Conservation (phyloP, 2,113 vertebrate genomes). For the Macquaria ambigua region DNA sequence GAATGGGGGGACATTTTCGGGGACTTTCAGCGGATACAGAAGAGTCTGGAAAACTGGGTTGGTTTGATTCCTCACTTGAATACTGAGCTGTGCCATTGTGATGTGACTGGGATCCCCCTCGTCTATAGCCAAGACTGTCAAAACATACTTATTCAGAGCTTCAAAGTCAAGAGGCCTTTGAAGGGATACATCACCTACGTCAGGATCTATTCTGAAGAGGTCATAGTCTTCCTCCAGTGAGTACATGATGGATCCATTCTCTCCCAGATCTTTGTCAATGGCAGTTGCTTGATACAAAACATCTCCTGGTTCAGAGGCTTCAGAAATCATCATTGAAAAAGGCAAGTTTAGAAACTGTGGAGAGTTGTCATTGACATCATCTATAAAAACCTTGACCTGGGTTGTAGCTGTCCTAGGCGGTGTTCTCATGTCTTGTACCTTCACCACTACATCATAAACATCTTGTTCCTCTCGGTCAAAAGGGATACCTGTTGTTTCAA, state of each 20-base stretch:
- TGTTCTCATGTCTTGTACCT: slow-evolving; percentile 88
- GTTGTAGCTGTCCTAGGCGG: slow-evolving; percentile 89
- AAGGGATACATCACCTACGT: slow-evolving; percentile 93
- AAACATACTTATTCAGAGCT: slow-evolving; percentile 90
- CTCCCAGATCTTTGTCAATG: slow-evolving; percentile 89
- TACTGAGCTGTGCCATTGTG: slow-evolving; percentile 86
- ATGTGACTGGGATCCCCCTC: slow-evolving; percentile 87
- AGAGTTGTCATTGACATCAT: slow-evolving; percentile 93
- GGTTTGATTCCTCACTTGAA: slow-evolving; percentile 93
- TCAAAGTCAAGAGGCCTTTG: slow-evolving; percentile 93
- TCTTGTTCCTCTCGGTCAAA: slow-evolving; percentile 92
- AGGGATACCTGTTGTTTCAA: slow-evolving; percentile 89
- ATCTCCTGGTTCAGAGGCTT: slow-evolving; percentile 92
- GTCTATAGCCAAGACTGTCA: slow-evolving; percentile 90
- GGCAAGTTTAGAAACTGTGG: slow-evolving; percentile 92
- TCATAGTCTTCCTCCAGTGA: slow-evolving; percentile 90
- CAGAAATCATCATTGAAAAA: slow-evolving; percentile 89
- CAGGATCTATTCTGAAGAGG: slow-evolving; percentile 93
- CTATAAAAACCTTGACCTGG: slow-evolving; percentile 89
- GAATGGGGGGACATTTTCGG: slow-evolving; percentile 92
- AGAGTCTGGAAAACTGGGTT: slow-evolving; percentile 95
- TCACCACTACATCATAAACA: slow-evolving; percentile 87
- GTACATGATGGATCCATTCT: slow-evolving; percentile 89
- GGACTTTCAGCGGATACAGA: slow-evolving; percentile 92
- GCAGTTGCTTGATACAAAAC: slow-evolving; percentile 94